Conservation (phyloP, 2,113 vertebrate species). For the Burhinus oedicnemus region DNA sequence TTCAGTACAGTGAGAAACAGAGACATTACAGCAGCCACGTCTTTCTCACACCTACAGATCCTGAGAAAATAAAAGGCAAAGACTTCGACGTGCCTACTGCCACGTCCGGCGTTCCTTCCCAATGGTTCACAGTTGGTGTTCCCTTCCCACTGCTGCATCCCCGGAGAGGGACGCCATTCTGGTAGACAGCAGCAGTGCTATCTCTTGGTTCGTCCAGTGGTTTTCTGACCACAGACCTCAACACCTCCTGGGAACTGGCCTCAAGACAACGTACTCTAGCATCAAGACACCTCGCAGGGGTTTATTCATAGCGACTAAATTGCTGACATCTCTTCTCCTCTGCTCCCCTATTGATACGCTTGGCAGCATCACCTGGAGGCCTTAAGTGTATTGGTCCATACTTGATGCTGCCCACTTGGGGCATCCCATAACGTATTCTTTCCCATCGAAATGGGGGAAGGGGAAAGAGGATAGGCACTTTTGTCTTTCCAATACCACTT, state of each 20-base stretch:
- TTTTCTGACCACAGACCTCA: neutral
- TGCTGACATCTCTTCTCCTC: neutral
- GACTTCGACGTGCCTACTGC: neutral
- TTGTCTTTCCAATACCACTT: neutral
- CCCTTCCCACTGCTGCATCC: neutral
- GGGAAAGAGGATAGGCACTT: neutral
- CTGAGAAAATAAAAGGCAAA: neutral
- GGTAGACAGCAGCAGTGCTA: neutral
- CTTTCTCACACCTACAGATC: neutral
- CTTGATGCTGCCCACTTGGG: neutral
- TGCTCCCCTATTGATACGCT: neutral
- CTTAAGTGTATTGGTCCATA: neutral
- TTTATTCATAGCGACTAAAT: neutral
- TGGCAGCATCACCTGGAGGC: neutral
- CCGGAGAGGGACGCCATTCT: neutral
- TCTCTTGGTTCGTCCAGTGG: neutral
- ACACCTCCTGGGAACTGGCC: neutral
- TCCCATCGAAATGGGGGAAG: neutral
- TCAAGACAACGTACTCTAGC: neutral
- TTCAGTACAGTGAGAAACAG: neutral
- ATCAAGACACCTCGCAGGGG: neutral
- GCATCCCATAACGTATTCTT: neutral
- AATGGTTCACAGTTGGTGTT: rapidly evolving
- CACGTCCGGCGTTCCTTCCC: rapidly evolving
- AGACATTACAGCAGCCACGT: neutral